Evolutionary conservation across 2,888 invertebrate genomes (phyloP).

Genomic region (Conistra vaccinii): DNA sequence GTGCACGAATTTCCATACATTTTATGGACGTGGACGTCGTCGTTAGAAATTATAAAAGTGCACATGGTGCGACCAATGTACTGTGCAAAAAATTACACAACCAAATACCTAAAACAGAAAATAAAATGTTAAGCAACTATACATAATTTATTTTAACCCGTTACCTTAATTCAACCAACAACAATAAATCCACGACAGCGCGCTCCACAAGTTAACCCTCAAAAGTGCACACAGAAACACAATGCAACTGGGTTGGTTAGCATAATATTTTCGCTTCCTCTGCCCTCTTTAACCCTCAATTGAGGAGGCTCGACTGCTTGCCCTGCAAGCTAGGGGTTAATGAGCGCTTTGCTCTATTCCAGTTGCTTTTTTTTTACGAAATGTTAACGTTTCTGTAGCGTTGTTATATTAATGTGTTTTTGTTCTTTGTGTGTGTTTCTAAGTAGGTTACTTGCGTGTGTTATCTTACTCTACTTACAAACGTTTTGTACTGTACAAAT

Average conservation of each 20-base stretch:
- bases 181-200: conserved; percentile 28
- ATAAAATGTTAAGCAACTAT: background rate
- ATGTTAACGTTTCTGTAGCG: conserved; percentile 60
- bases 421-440: conserved; percentile 10
- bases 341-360: conserved; percentile 76
- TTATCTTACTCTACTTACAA: background rate
- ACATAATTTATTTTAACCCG: conserved; percentile 5
- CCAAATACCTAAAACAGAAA: background rate
- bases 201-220: conserved; percentile 49
- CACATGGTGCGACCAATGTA: background rate
- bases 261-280: conserved; percentile 70
- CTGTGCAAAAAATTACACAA: background rate
- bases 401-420: conserved; percentile 14
- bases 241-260: conserved; percentile 71
- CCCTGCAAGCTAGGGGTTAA: conserved; percentile 72
- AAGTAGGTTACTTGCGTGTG: conserved; percentile 5
- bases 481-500: background rate
- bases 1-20: too few relatives aligned
- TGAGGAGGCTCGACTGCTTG: conserved; percentile 67
- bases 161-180: conserved; percentile 30
- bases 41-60: too few relatives aligned
- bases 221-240: conserved; percentile 66
- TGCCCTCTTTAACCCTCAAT: conserved; percentile 62
- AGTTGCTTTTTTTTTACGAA: conserved; percentile 67
- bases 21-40: too few relatives aligned